Base-by-base conservation (phyloP, 2,113 vertebrate genomes). In the Heliornis fulica region DNA sequence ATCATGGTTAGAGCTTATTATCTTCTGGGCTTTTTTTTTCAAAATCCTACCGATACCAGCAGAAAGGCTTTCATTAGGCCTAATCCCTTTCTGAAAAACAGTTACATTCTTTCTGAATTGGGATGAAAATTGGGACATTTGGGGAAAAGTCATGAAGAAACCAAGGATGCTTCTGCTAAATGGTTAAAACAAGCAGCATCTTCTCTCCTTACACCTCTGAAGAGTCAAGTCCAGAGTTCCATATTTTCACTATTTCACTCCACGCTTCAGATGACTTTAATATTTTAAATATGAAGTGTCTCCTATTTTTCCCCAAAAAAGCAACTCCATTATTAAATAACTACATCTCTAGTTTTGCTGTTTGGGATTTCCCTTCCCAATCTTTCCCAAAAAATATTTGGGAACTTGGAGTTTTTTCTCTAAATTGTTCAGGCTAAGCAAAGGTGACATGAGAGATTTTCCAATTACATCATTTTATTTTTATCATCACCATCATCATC, bases 391-490 rank as follows among this genome's bases (percentile, higher is more conserved):
- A n/a, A 29, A 60, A 38, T 34, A 69, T 75, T 83, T 32, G 71
- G 54, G 34, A 92, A 69, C 38, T 0, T 1, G 14, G 43, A 94
- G 29, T 48, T 91, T 59, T n/a, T 87, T 79, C 88, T 94, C 41
- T 63, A 40, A 36, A 69, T 77, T 34, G 34, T 25, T 80, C 61
- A 48, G 26, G 70, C 36, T 65, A 43, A 83, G 81, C 45, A 89
- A 51, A 93, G 64, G 86, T 80, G 92, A 90, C 18, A 46, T 3
- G 4, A 90, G 63, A 64, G 48, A 80, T 81, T 87, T 84, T 87
- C 89, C 91, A 90, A 68, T 96, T 70, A 97, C 93, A 81, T 98
- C 53, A 96, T 72, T 91, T 88, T 51, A n/a, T 79, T 91, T 92
- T 96, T 96, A 96, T 95, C 89, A 77, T 51, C 60, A 80, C 13